phyloP scores from a whole-genome alignment of 2,888 invertebrate species.

The Hermaeophaga mercurialis region DNA sequence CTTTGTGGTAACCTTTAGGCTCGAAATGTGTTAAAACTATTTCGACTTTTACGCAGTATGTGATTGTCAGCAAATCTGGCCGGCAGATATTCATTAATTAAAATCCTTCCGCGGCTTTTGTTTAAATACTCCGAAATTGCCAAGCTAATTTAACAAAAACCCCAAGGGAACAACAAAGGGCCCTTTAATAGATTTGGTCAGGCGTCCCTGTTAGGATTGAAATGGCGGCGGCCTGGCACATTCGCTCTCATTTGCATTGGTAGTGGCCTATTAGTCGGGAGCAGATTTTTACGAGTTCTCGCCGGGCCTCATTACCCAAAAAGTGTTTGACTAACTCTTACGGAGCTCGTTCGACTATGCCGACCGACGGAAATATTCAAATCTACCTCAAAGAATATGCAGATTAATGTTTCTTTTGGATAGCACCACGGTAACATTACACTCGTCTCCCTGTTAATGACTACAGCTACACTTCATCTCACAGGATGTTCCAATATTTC shows the following conservation, averaged over 20 bases:
- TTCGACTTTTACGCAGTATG: not conserved
- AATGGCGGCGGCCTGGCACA: conserved; percentile 36
- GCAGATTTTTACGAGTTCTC: conserved; percentile 33
- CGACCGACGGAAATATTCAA: conserved; percentile 13
- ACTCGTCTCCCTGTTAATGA: not conserved
- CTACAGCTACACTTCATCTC: not conserved
- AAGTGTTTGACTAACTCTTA: conserved; percentile 30
- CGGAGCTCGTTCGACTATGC: not conserved
- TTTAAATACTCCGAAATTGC: conserved; percentile 26
- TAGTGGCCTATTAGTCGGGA: conserved; percentile 45
- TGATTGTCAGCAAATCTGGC: conserved; percentile 16
- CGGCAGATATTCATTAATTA: conserved; percentile 19
- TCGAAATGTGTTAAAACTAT: not conserved
- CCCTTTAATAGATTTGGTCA: conserved; percentile 34
- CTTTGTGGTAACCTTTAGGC: too few species aligned
- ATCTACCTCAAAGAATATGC: conserved; percentile 11
- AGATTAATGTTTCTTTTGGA: conserved; percentile 7
- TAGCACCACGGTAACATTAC: not conserved
- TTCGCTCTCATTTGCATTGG: conserved; percentile 45
- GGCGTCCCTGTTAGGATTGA: conserved; percentile 28
- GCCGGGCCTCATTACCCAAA: conserved; percentile 38
- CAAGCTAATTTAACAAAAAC: conserved; percentile 31
- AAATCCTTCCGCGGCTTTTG: conserved; percentile 22
- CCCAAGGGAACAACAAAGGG: conserved; percentile 26
- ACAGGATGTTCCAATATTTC: too few species aligned